These are phyloP conservation scores for Oxyura jamaicensis DNA, from an alignment of 2,113 vertebrate species.

Conservation along the genomic window DNA sequence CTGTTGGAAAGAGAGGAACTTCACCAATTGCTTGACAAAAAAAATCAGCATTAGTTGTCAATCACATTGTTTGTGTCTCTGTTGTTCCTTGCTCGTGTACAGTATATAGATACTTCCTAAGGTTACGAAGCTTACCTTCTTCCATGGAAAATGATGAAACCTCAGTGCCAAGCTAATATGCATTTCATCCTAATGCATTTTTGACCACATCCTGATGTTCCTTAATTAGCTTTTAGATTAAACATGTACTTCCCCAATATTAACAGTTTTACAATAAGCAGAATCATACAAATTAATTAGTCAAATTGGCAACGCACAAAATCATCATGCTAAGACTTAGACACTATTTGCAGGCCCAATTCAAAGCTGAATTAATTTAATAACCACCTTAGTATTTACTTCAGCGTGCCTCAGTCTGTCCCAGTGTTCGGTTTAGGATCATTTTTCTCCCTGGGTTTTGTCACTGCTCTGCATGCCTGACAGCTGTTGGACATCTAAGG, in stretches of 20 bases:
- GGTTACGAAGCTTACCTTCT: background rate
- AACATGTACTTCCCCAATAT: background rate
- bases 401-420: rapidly evolving
- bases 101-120: background rate
- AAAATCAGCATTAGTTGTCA: background rate
- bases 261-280: background rate
- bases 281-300: constrained; percentile 35
- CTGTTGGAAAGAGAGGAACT: background rate
- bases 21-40: background rate
- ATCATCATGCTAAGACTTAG: background rate
- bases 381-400: background rate
- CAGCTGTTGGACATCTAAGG: background rate
- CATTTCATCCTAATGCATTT: background rate
- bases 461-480: rapidly evolving
- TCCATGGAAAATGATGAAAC: background rate
- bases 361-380: constrained; percentile 4
- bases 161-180: background rate
- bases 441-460: background rate
- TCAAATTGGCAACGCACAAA: constrained; percentile 10
- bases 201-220: background rate
- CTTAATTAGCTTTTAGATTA: constrained; percentile 47
- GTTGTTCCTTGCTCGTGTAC: rapidly evolving
- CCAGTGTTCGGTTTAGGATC: rapidly evolving
- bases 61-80: background rate
- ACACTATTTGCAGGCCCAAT: background rate